A percentile compares a stretch with the other conserved stretches of the same genome.
Evolutionary conservation across 2,113 vertebrate species (phyloP).

Genomic region (Parotia lawesii): DNA sequence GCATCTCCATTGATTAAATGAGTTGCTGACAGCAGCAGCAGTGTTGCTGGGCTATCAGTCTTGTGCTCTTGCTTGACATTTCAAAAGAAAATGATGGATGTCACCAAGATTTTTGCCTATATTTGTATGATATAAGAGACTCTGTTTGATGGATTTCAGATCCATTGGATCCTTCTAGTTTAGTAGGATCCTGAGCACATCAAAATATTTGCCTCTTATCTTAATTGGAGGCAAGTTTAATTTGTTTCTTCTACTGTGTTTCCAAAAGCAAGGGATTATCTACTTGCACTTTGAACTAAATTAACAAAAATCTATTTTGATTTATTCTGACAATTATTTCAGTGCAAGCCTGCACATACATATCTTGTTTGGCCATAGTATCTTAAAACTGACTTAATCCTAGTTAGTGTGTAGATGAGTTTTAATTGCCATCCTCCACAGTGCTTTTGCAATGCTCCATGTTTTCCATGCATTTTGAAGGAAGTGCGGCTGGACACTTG

Average conservation of each 20-base stretch:
- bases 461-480: neutral
- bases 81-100: conserved; percentile 45
- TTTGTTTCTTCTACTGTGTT: neutral
- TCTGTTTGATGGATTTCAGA: neutral
- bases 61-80: neutral
- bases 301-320: neutral
- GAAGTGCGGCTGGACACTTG: conserved; percentile 21
- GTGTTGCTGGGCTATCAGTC: neutral
- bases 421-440: neutral
- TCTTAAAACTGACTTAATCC: neutral
- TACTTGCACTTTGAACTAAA: neutral
- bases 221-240: neutral
- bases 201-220: neutral
- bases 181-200: neutral
- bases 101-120: neutral
- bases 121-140: conserved; percentile 3
- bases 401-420: neutral
- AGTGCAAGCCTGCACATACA: fast-evolving
- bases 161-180: neutral
- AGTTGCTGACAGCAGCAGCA: conserved; percentile 37
- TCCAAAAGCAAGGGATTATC: neutral
- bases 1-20: conserved; percentile 15
- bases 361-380: neutral
- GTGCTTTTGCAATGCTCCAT: neutral
- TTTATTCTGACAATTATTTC: neutral